Base-by-base conservation (phyloP, 1,140 invertebrate species). In the Trialeurodes vaporariorum region DNA sequence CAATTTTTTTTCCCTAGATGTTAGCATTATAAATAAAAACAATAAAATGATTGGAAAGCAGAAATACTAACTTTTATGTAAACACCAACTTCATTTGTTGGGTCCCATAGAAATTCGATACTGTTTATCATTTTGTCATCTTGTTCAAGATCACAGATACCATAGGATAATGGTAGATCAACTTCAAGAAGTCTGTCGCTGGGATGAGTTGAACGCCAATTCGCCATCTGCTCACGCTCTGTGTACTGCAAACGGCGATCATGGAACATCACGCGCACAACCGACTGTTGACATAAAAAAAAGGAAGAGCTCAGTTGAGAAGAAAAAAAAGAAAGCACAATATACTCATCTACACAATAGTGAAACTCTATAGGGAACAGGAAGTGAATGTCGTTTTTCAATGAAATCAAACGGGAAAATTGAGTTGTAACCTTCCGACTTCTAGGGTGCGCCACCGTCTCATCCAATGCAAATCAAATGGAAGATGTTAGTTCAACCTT, bases 241-340 rank as follows among this genome's bases (percentile, higher is more conserved):
- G 92, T 94, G 77, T 93, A 98, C 76, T 98, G 94, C 49, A 98
- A 80, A n/a, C 94, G 84, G 64, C 95, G 84, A 77, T 98, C 95
- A 80, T 98, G 95, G 79, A 98, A 98, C 73, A 92, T 94, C 27
- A 98, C 90, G 70, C 91, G 86, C 67, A 97, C 88, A 2, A 93
- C 84, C 71, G 90, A 93, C 89, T 93, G 80, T 65, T 83, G 85
- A 76, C 79, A 70, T 70, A 80, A 76, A 70, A 75, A 64, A 69
- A 25, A 61, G 25, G n/a, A n/a, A n/a, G n/a, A n/a, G n/a, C n/a
- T n/a, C n/a, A n/a, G n/a, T n/a, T n/a, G n/a, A n/a, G n/a, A n/a
- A n/a, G n/a, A n/a, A n/a, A n/a, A n/a, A n/a, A n/a, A n/a, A n/a
- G n/a, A n/a, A n/a, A n/a, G n/a, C n/a, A n/a, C n/a, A n/a, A n/a